These are phyloP conservation scores for Leucoraja ocellata DNA, from an alignment of 2,797 vertebrate genomes.

Conservation along the genomic window DNA sequence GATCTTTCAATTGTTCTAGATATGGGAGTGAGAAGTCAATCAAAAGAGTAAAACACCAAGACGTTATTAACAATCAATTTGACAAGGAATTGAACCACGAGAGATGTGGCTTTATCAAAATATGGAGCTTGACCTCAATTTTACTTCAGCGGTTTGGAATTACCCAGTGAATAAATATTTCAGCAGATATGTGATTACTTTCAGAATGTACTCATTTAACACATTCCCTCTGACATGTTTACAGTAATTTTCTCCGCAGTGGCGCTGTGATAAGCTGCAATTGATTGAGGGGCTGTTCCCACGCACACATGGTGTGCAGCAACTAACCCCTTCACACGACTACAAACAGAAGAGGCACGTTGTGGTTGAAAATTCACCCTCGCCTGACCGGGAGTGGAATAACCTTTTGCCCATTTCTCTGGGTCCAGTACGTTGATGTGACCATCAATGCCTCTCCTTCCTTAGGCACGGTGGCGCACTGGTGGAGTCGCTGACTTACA, in stretches of 20 bases:
- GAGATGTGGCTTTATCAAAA: constrained; percentile 20
- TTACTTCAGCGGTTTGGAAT: not conserved
- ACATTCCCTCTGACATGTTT: not conserved
- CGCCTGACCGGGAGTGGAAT: no score
- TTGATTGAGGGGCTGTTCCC: not conserved
- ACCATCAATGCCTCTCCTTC: no score
- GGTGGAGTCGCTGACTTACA: no score
- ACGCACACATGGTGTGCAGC: not conserved
- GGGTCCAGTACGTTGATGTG: no score
- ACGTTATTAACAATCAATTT: constrained; percentile 6
- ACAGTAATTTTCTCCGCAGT: not conserved
- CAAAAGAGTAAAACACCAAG: not conserved
- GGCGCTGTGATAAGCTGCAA: not conserved
- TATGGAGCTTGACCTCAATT: constrained; percentile 27
- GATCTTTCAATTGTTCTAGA: not conserved
- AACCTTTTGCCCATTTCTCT: no score
- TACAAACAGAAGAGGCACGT: no score
- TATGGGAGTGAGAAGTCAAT: constrained; percentile 7
- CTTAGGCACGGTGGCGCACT: no score
- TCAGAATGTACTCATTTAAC: constrained; percentile 1
- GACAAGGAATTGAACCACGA: not conserved
- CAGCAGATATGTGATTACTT: constrained; percentile 18
- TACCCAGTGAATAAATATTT: constrained; percentile 1
- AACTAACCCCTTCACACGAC: no score
- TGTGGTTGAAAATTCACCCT: no score